Base-by-base conservation (phyloP, 1,140 invertebrate genomes). In the Stegodyphus dumicola region DNA sequence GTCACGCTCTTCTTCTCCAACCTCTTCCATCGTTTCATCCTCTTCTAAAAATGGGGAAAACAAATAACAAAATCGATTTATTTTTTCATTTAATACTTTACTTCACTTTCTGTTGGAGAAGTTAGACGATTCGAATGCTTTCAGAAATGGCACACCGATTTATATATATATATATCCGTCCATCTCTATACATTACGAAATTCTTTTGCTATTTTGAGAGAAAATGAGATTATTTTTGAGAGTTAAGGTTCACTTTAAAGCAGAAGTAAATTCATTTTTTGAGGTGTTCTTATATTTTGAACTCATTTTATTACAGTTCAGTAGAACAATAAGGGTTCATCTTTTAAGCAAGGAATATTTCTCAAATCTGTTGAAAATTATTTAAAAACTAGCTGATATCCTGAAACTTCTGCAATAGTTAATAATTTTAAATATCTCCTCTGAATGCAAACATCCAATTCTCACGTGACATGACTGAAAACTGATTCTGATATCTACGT, bases 11-110 rank as follows among this genome's bases (percentile, higher is more conserved):
- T 67, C 60, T 77, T 49, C 60, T 75, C 73, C 49, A 67, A 67
- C 60, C 64, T n/a, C 49, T 52, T 66, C 49, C 15, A 77, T 52
- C 76, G 73, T 75, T 75, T 60, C 54, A 75, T 75, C 73, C 60
- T 60, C 73, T 49, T 66, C 76, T 67, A 17, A 67, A 64, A 77
- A 77, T 64, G 76, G 52, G 60, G 52, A 66, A 67, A 77, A 56
- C 64, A 77, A 77, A 77, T 77, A 77, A 48, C 13, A 77, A 10
- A 11, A 11, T 64, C 60, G 60, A 10, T 64, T 77, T 77, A 48
- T 3, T 75, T 75, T 77, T 77, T 77, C 65, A 77, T 77, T 77
- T 77, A 77, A 77, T 77, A n/a, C 64, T 77, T 77, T 75, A 75
- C 60, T 67, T 77, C 60, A 18, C 76, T 52, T 67, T 77, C 64